Evolutionary conservation across 2,113 vertebrate species (phyloP).

Genomic region (Speoplatyrhinus poulsoni): DNA sequence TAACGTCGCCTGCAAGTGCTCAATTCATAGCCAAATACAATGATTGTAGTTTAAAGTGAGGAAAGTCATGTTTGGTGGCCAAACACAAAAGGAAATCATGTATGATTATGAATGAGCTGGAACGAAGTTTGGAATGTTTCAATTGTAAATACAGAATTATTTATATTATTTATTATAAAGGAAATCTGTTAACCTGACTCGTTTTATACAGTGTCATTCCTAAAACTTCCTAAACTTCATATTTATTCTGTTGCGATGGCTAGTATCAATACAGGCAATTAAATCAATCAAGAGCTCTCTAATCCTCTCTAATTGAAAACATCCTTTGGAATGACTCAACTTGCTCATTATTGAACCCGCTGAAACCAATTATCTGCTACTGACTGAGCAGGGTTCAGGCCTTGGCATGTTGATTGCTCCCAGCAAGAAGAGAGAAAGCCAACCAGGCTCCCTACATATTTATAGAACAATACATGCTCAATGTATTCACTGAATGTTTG

Average conservation of each 20-base stretch:
- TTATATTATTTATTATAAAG: too few relatives aligned
- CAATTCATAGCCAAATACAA: not conserved
- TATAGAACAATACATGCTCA: conserved; percentile 21
- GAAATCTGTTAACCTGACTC: too few relatives aligned
- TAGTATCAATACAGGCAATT: conserved; percentile 19
- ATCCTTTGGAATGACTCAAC: conserved; percentile 38
- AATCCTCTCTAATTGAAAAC: conserved; percentile 60
- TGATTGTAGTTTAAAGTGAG: not conserved
- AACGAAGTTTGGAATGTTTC: not conserved
- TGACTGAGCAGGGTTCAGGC: conserved; percentile 27
- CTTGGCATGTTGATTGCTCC: conserved; percentile 39
- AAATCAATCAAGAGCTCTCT: conserved; percentile 46
- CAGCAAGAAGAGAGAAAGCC: conserved; percentile 28
- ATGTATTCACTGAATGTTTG: conserved; percentile 17
- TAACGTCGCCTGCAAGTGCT: not conserved
- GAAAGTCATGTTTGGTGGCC: too few relatives aligned
- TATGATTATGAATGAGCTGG: not conserved
- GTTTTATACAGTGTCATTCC: too few relatives aligned
- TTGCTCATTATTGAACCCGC: conserved; percentile 53
- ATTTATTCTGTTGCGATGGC: conserved; percentile 1
- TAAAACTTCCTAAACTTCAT: not conserved
- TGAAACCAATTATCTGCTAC: conserved; percentile 48
- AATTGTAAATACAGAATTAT: not conserved
- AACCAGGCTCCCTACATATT: conserved; percentile 30
- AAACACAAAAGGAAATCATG: too few relatives aligned